Base-by-base conservation (phyloP, 1,140 invertebrate genomes). In the Eumeta japonica region DNA sequence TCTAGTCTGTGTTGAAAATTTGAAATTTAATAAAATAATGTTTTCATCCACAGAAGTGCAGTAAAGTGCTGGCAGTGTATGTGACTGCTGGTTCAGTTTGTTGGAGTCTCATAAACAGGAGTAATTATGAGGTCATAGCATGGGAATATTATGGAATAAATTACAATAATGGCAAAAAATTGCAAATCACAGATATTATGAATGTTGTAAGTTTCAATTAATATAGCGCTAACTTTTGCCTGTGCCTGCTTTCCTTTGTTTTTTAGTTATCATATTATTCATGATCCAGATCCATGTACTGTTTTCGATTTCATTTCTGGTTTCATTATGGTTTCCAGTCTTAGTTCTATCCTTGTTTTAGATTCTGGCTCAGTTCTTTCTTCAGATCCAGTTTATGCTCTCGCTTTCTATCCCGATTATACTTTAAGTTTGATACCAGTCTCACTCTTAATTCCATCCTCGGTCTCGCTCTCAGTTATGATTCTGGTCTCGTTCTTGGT, bases 181-280 rank as follows among this genome's bases (percentile, higher is more conserved):
- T 72, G 16, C 62, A 66, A 39, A 57, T 75, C 4, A 64, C 56
- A 28, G 64, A 72, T 34, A 67, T 76, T 35, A 55, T 66, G 36
- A 46, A 66, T 41, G 64, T 72, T 47, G 74, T 76, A 50, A 65
- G 70, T 64, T 15, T 31, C 7, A 14, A 18, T 40, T 28, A 28
- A n/a, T n/a, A n/a, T n/a, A n/a, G 3, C 15, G 9, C 12, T 20
- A 10, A 27, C n/a, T 10, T 9, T 27, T n/a, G 9, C 9, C 7
- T 31, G n/a, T n/a, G n/a, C n/a, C n/a, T n/a, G n/a, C 16, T 16
- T 16, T 37, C 43, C 7, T 40, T 28, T 16, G 39, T 32, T 46
- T 20, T 35, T 14, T 47, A 37, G 37, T 41, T 33, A 40, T 28
- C 15, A 10, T 20, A 40, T 17, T 29, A 35, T 3, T 35, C 29